phyloP scores from a whole-genome alignment of 2,797 vertebrate genomes.

The Gymnoscopelus microlampas region DNA sequence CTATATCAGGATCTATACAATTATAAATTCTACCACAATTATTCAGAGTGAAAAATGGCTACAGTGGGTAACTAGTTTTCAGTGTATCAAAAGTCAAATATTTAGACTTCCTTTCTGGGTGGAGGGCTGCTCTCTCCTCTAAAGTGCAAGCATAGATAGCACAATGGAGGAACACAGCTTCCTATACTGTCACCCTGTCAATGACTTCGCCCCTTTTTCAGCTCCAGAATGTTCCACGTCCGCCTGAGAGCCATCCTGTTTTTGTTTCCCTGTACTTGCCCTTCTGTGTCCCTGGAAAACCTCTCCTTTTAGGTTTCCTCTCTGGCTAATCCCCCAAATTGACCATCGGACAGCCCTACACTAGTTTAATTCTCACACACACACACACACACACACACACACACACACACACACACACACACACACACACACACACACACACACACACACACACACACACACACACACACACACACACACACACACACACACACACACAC shows the following conservation, averaged over 20 bases:
- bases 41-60: constrained; percentile 5
- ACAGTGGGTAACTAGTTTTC: constrained; percentile 20
- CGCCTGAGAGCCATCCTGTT: constrained; percentile 72
- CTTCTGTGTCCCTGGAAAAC: constrained; percentile 59
- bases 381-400: constrained; percentile 9
- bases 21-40: too few species aligned
- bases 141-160: constrained; percentile 48
- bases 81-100: background rate
- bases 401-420: background rate
- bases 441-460: constrained; percentile 10
- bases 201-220: constrained; percentile 43
- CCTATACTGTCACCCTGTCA: constrained; percentile 58
- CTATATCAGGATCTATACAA: too few species aligned
- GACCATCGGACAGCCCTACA: constrained; percentile 43
- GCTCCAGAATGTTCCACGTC: constrained; percentile 68
- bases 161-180: constrained; percentile 39
- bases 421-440: background rate
- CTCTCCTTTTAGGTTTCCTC: constrained; percentile 65
- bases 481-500: background rate
- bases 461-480: constrained; percentile 5
- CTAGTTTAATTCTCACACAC: constrained; percentile 35
- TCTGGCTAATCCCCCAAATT: constrained; percentile 50
- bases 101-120: constrained; percentile 24
- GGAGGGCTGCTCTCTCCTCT: constrained; percentile 11
- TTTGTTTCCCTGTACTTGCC: constrained; percentile 71